Evolutionary conservation across 2,113 vertebrate species (phyloP).

Genomic region (Laticauda colubrina): DNA sequence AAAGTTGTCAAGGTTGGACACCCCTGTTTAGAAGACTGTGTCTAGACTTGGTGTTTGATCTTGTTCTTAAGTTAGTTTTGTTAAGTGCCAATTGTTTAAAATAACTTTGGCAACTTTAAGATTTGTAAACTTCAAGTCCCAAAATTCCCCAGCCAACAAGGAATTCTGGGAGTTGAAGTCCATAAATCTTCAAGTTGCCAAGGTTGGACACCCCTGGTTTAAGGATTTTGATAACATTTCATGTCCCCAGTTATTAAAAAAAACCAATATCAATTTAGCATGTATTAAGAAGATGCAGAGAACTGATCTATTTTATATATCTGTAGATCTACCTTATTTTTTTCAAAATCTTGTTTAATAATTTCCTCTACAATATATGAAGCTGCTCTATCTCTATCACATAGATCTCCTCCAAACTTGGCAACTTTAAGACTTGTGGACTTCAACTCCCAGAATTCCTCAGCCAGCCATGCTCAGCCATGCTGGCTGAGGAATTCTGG

Average conservation of each 20-base stretch:
- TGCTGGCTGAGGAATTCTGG: too few species aligned
- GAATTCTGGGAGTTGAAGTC: not conserved
- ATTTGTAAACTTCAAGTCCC: not conserved
- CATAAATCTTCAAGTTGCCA: not conserved
- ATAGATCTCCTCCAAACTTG: too few species aligned
- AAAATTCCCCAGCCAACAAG: not conserved
- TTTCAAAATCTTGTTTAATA: not conserved
- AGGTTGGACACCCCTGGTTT: not conserved
- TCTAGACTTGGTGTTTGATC: not conserved
- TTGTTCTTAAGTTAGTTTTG: not conserved
- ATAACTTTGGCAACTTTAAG: not conserved
- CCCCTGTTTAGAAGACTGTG: not conserved
- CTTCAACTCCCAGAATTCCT: too few species aligned
- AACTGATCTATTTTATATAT: not conserved
- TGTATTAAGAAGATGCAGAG: not conserved
- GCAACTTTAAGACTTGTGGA: too few species aligned
- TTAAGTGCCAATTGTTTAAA: not conserved
- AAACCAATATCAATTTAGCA: not conserved
- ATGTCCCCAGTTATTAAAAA: not conserved
- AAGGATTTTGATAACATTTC: not conserved
- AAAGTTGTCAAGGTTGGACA: too few species aligned
- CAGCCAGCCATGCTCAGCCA: too few species aligned
- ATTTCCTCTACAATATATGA: not conserved
- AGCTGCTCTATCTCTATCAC: not conserved
- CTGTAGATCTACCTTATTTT: not conserved